Base-by-base conservation (phyloP, 2,797 vertebrate genomes). In the Gymnoscopelus braueri region DNA sequence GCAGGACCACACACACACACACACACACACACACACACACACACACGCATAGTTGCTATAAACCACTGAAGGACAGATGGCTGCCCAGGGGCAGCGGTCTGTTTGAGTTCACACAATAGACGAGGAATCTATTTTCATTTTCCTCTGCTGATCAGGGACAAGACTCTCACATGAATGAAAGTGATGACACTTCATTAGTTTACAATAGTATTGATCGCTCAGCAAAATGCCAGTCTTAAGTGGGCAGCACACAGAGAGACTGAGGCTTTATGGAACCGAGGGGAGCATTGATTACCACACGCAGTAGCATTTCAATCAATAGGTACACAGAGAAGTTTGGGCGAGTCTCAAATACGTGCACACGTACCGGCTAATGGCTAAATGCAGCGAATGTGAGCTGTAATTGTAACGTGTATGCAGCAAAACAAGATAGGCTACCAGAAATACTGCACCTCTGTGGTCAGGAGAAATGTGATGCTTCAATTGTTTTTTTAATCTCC, bases 211-310 rank as follows among this genome's bases (percentile, higher is more conserved):
- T 88, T 14, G 77, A 79, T 75, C 65, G 32, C 26, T 29, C 60
- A 11, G 65, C 78, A 74, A 87, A 88, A 86, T 79, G 73, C 57
- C 81, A 83, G 69, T 81, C 59, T 75, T 82, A 83, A 78, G 66
- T 78, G 67, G 72, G 78, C 32, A 82, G 53, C 55, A 78, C 69
- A 80, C 53, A 48, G 35, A 48, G 63, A 72, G 78, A 77, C 62
- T 60, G 75, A 77, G 71, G 59, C 63, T 78, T 78, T 69, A 78
- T 78, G 66, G 77, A 70, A 35, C 32, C 60, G 69, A 60, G 52
- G 65, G 83, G 53, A 60, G 32, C 69, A 81, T 75, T 71, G 77
- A 79, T 88, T 73, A 71, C 19, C 26, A 35, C 56, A 29, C 67
- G 69, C 44, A 50, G 69, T 66, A 3, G 26, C 65, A 69, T 73